Evolutionary conservation across 1,140 invertebrate species (phyloP).

Genomic region (Coboldia fuscipes): DNA sequence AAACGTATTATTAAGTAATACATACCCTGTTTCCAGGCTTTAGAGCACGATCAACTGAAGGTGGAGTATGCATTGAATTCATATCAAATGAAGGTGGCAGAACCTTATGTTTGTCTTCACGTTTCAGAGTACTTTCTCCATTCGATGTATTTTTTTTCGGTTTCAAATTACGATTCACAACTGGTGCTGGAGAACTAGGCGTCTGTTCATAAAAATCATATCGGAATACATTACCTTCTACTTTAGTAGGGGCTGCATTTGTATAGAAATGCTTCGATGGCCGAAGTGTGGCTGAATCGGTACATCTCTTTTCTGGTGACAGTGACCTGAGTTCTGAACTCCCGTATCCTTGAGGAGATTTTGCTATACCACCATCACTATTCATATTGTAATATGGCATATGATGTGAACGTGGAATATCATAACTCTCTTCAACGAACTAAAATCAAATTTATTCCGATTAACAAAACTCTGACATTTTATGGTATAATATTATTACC

Average conservation of each 20-base stretch:
- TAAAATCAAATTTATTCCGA: too few species aligned
- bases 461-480: too few species aligned
- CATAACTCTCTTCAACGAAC: slow-evolving; percentile 40
- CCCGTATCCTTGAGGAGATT: slow-evolving; percentile 9
- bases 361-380: slow-evolving; percentile 14
- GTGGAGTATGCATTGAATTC: slow-evolving; percentile 9
- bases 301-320: slow-evolving; percentile 1
- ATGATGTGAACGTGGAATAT: slow-evolving; percentile 45
- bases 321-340: background rate
- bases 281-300: slow-evolving; percentile 7
- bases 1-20: background rate
- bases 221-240: slow-evolving; percentile 31
- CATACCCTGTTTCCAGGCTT: slow-evolving; percentile 16
- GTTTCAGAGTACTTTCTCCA: slow-evolving; percentile 17
- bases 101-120: slow-evolving; percentile 5
- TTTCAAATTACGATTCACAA: slow-evolving; percentile 57
- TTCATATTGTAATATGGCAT: slow-evolving; percentile 17
- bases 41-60: slow-evolving; percentile 19
- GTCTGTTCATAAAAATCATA: slow-evolving; percentile 25
- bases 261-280: slow-evolving; percentile 38
- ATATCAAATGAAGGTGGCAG: slow-evolving; percentile 22
- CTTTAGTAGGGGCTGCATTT: slow-evolving; percentile 38
- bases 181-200: slow-evolving; percentile 27
- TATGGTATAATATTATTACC: too few species aligned
- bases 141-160: slow-evolving; percentile 37